Conservation (phyloP, 2,113 vertebrate species). For the Rattus norvegicus region GRCr8 NC_086028.1:38250501-38251000, state of each 20-base stretch:
- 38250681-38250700: slow-evolving; percentile 52
- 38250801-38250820: slow-evolving; percentile 43
- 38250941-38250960: neutral
- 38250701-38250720: slow-evolving; percentile 15
- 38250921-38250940: neutral
- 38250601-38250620: slow-evolving; percentile 43
- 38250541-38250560: neutral
- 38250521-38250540: neutral
- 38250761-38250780: neutral
- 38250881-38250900: neutral
- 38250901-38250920: neutral
- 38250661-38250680: neutral
- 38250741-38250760: slow-evolving; percentile 21
- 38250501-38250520: neutral
- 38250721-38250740: neutral
- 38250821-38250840: slow-evolving; percentile 23
- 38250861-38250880: slow-evolving; percentile 33
- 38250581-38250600: neutral
- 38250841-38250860: slow-evolving; percentile 32
- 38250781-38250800: slow-evolving; percentile 30
- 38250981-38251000: slow-evolving; percentile 37
- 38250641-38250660: slow-evolving; percentile 47
- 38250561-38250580: slow-evolving; percentile 20
- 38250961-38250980: neutral
- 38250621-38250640: neutral